Percentiles rank a stretch among this genome's conserved stretches.
These are phyloP conservation scores for Phalacrocorax pelagicus DNA, from an alignment of 2,113 vertebrate genomes.

Conservation along the genomic window DNA sequence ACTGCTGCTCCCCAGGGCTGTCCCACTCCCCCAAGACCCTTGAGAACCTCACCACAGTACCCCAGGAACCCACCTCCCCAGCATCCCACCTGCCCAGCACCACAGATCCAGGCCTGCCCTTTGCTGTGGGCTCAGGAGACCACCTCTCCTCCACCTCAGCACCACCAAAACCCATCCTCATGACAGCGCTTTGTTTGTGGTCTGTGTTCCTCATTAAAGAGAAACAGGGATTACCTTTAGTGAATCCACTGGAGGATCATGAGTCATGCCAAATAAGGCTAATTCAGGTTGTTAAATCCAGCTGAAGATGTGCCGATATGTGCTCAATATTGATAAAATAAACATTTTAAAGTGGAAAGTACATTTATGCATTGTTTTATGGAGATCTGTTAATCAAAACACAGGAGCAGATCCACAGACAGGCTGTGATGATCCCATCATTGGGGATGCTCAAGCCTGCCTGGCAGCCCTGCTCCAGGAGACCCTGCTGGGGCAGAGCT, in stretches of 20 bases:
- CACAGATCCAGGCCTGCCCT: not conserved
- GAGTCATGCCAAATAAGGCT: fast-evolving
- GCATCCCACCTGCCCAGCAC: not conserved
- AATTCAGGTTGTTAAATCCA: not conserved
- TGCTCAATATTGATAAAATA: not conserved
- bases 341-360: not conserved
- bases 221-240: not conserved
- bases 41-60: not conserved
- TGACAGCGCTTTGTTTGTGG: fast-evolving
- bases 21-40: not conserved
- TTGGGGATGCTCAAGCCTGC: not conserved
- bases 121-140: not conserved
- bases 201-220: fast-evolving
- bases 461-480: not conserved
- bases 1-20: not conserved
- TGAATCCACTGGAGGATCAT: fast-evolving
- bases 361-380: not conserved
- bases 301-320: not conserved
- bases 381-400: fast-evolving
- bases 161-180: fast-evolving
- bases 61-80: not conserved
- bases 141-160: not conserved
- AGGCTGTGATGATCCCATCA: fast-evolving
- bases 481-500: not conserved
- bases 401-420: not conserved